Evolutionary conservation across 2,113 vertebrate species (phyloP), one percentile per base, ranked within the genome.

Genomic region (Syngnathus typhle): DNA sequence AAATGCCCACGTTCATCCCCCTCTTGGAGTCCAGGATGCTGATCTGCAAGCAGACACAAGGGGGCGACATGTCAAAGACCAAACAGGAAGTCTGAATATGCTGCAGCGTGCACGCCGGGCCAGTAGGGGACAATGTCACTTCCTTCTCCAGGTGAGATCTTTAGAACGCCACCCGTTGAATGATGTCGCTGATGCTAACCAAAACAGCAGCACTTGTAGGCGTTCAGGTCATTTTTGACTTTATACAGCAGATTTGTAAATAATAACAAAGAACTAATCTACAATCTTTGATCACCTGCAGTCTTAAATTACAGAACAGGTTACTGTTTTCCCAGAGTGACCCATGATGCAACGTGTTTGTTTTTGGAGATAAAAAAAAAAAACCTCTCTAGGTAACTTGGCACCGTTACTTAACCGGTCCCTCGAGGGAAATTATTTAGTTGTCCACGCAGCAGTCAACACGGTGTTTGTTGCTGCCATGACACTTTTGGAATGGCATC

Each of bases 1-100:
- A 98, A 89, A 98, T 98, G 16, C 95, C 96, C 85, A 98, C 89
- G 61, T 98, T 98, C 96, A 98, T 98, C 71, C 92, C 96, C 82
- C 96, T 92, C 85, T 98, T 98, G 75, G 96, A 93, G 89, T 97
- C 96, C 84, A 98, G 90, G 87, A 98, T 91, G 80, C 92, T 93
- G 89, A 97, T 85, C 96, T 98, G 83, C 44, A 69, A 79, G 56
- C 62, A 11, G 39, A 5, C 2, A 9, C 1, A 0, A 62, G 47
- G 18, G 8, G 11, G 27, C 55, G 13, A 60, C 36, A 39, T 16
- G 36, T n/a, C 49, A 52, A 38, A 19, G 8, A n/a, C 18, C 18
- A n/a, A 19, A 4, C 58, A 60, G 36, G 36, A 60, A 60, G 58
- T 38, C 2, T 21, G 49, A 47, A 18, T 9, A 21, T 2, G 49